Evolutionary conservation across 2,113 vertebrate species (phyloP), one percentile per base, ranked within the genome.

Genomic region (Notechis scutatus): DNA sequence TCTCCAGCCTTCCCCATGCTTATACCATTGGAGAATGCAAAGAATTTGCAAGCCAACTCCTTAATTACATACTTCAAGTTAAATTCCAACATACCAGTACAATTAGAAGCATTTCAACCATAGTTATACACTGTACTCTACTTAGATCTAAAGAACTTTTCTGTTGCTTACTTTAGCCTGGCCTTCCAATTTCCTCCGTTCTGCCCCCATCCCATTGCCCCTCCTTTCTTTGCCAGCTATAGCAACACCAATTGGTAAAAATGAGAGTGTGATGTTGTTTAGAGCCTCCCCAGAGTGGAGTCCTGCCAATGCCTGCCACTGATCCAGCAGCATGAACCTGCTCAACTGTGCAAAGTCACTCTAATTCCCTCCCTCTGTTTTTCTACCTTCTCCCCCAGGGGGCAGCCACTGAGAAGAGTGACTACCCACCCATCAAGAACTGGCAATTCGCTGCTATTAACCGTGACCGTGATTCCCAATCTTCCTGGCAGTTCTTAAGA

Each of bases 301-400:
- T 97, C 97, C 97, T 98, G 98, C 98, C 98, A 98, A 95, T 96
- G 97, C 97, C 96, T 97, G 97, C 97, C 98, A 98, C 97, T 97
- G 97, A 98, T 98, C 97, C 98, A 97, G 97, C 96, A 97, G 97
- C 97, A 98, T 96, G 97, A 98, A 98, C 98, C 96, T 97, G 98
- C 97, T 98, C 98, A 96, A 95, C 97, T 98, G 97, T 98, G 97
- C 98, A 98, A 97, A 98, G 98, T 97, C 97, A 98, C 97, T 98
- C 97, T 98, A 98, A 98, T 98, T 98, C 98, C 97, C 97, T 98
- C 97, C 97, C 97, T 98, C 97, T 98, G 98, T 98, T 98, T 98
- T 98, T 98, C 98, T 98, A 98, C 98, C 98, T 98, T 98, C 98
- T 97, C 97, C 98, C 98, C 97, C 97, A 98, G 97, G 98, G 98